phyloP scores from a whole-genome alignment of 2,797 vertebrate genomes.

The Numenius phaeopus region DNA sequence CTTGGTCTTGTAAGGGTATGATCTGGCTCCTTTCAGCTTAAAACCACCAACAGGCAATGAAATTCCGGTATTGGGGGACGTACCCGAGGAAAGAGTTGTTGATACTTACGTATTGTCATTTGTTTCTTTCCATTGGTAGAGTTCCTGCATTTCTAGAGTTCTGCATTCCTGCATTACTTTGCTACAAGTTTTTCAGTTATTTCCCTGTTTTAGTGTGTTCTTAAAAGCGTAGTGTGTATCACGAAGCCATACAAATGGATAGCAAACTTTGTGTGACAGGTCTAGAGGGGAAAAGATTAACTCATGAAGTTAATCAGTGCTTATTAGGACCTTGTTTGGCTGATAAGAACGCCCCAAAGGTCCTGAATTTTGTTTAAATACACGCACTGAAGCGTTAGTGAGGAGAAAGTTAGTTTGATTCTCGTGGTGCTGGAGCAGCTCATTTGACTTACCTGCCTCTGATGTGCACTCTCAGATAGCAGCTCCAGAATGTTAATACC shows the following conservation, averaged over 20 bases:
- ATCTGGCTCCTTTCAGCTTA: background rate
- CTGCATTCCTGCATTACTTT: background rate
- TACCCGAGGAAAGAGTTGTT: background rate
- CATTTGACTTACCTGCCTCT: background rate
- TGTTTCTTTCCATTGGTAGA: background rate
- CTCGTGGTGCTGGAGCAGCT: background rate
- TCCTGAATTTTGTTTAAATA: background rate
- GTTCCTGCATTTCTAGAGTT: background rate
- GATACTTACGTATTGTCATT: background rate
- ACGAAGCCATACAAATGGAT: background rate
- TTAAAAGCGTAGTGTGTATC: background rate
- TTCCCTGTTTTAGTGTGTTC: background rate
- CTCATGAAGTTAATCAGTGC: background rate
- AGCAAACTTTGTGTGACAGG: background rate
- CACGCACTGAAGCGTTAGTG: background rate
- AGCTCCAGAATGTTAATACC: background rate
- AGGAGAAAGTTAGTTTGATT: background rate
- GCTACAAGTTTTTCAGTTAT: background rate
- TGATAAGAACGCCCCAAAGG: background rate
- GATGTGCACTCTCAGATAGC: background rate
- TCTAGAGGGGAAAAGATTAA: background rate
- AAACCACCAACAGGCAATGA: fast-evolving
- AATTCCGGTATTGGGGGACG: fast-evolving
- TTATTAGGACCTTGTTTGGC: background rate
- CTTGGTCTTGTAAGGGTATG: background rate